Evolutionary conservation across 2,113 vertebrate genomes (phyloP).

Genomic region (Maccullochella peelii): DNA sequence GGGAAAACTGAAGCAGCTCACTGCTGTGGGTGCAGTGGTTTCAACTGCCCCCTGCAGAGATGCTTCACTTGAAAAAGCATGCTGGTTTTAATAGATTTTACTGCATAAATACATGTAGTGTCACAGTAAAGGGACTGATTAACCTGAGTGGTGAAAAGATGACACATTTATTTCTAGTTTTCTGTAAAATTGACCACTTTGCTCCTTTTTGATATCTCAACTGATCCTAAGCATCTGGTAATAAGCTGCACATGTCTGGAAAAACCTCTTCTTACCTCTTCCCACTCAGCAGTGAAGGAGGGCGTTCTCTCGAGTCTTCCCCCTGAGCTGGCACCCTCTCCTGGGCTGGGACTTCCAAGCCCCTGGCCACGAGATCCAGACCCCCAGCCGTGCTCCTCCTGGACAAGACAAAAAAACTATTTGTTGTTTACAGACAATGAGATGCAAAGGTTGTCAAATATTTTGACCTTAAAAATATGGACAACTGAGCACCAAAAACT

Average conservation of each 20-base stretch:
- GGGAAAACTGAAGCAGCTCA: slow-evolving; percentile 16
- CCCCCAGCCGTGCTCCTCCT: slow-evolving; percentile 89
- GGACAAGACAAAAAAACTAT: background rate
- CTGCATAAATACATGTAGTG: slow-evolving; percentile 7
- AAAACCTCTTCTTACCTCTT: slow-evolving; percentile 88
- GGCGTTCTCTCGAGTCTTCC: slow-evolving; percentile 91
- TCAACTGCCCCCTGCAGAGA: slow-evolving; percentile 12
- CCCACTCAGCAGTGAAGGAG: slow-evolving; percentile 98
- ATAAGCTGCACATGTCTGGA: too few relatives aligned
- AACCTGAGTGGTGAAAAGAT: background rate
- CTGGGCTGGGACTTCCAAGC: slow-evolving; percentile 75
- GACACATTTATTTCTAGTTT: background rate
- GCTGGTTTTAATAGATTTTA: slow-evolving; percentile 22
- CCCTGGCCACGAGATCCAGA: slow-evolving; percentile 85
- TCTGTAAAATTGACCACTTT: background rate
- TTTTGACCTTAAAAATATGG: background rate
- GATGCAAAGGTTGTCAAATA: background rate
- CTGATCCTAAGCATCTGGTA: slow-evolving; percentile 2
- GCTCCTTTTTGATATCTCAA: background rate
- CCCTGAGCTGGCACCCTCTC: slow-evolving; percentile 82
- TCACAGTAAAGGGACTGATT: background rate
- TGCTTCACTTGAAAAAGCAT: background rate
- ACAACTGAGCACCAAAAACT: background rate
- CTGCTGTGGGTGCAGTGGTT: slow-evolving; percentile 9
- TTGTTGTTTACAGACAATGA: background rate